These are phyloP conservation scores for Andinoacara biseriatus DNA, from an alignment of 2,113 vertebrate species.

Conservation along the genomic window DNA sequence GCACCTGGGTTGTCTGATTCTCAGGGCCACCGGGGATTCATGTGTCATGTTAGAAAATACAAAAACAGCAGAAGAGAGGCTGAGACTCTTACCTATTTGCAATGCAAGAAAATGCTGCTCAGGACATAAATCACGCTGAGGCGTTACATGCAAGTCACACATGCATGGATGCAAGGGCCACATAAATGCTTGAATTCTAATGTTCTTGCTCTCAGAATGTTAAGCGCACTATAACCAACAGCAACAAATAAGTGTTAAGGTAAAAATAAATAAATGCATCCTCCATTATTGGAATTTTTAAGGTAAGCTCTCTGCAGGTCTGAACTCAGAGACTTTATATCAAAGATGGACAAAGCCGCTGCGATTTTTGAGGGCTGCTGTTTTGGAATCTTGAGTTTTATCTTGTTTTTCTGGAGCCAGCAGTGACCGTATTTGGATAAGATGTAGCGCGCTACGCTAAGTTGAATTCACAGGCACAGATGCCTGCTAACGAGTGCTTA, in stretches of 20 bases:
- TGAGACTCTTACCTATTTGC: conserved; percentile 49
- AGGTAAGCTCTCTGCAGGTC: neutral
- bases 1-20: conserved; percentile 92
- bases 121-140: conserved; percentile 84
- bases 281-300: neutral
- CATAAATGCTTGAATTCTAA: conserved; percentile 33
- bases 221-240: conserved; percentile 8
- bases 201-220: conserved; percentile 9
- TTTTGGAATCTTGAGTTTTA: neutral
- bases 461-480: neutral
- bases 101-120: conserved; percentile 82
- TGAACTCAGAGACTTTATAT: neutral
- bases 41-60: conserved; percentile 86
- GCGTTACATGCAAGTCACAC: conserved; percentile 55
- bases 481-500: neutral
- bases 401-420: neutral
- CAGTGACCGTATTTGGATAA: neutral
- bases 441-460: neutral
- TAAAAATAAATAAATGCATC: neutral
- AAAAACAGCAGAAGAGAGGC: conserved; percentile 71
- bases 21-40: conserved; percentile 89
- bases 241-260: conserved; percentile 7
- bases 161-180: conserved; percentile 28
- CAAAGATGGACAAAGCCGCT: neutral
- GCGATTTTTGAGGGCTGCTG: neutral